These are phyloP conservation scores for Corythornis vintsioides DNA, from an alignment of 2,113 vertebrate species.

Conservation along the genomic window DNA sequence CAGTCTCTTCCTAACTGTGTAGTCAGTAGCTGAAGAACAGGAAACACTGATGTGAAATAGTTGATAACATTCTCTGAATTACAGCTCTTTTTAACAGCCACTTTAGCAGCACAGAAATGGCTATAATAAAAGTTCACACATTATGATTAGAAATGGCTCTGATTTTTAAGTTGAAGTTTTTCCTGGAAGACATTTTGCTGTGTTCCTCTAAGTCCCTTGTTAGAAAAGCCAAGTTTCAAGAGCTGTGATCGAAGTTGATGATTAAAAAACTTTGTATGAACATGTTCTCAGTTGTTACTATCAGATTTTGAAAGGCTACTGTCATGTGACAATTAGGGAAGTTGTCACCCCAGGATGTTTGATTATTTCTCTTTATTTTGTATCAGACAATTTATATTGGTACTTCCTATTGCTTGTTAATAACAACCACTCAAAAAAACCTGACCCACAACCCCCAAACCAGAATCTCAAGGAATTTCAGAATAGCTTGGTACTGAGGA, in stretches of 20 bases:
- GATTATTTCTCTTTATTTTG: not conserved
- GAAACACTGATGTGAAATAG: not conserved
- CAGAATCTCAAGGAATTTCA: not conserved
- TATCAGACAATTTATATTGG: not conserved
- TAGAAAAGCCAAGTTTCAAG: not conserved
- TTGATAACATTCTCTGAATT: not conserved
- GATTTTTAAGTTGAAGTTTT: not conserved
- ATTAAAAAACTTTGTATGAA: not conserved
- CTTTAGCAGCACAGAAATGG: not conserved
- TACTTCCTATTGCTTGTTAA: not conserved
- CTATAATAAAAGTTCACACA: not conserved
- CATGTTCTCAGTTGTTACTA: not conserved
- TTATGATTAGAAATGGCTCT: not conserved
- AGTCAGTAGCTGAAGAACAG: not conserved
- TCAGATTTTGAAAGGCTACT: not conserved
- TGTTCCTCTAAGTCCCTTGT: not conserved
- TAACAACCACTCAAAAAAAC: not conserved
- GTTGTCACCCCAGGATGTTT: not conserved
- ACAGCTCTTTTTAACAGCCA: not conserved
- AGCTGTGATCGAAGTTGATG: not conserved
- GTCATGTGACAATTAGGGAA: not conserved
- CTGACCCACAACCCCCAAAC: not conserved
- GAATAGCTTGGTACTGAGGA: not conserved
- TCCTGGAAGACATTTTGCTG: not conserved
- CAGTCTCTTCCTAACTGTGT: not conserved